Evolutionary conservation across 2,888 invertebrate species (phyloP), one percentile per base, ranked within the genome.

Genomic region (Ecliptopera silaceata): DNA sequence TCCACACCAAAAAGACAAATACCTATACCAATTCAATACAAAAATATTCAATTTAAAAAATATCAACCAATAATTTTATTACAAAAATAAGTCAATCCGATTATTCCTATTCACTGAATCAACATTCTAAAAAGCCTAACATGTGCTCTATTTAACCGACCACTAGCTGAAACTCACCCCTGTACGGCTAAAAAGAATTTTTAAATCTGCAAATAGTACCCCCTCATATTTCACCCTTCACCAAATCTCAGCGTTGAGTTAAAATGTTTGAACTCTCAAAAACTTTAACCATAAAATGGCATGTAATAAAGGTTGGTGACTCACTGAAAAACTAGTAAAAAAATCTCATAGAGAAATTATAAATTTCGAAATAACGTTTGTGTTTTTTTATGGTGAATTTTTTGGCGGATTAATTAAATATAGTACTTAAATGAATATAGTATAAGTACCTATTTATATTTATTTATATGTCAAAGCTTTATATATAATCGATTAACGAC

Each of bases 211-310:
- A 81, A 84, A 82, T 79, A 78, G 71, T 65, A 65, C 80, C 79
- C n/a, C 76, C 66, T 65, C 75, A 86, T 86, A 86, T 88, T 90
- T 86, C 77, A 87, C 84, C 89, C 88, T 80, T 81, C 83, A 72
- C 53, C 71, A 70, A 75, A 69, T 68, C 69, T 64, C 55, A 32
- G 67, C 63, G 75, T 66, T 75, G 70, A 79, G 71, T 74, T 80
- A 71, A 77, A 82, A 80, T 75, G 77, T 79, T 82, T 77, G 75
- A 83, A 80, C 73, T 81, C 77, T 75, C 71, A 71, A 76, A 78
- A 77, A 78, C 75, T 76, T 75, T 74, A 72, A 71, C 75, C 74
- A 73, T 57, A 69, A 75, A 77, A 74, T 75, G 72, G 71, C 58
- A 67, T 71, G 69, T 70, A 63, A 65, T 64, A 60, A 57, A 64